Evolutionary conservation across 2,113 vertebrate genomes (phyloP).

Genomic region (Ammospiza nelsoni): DNA sequence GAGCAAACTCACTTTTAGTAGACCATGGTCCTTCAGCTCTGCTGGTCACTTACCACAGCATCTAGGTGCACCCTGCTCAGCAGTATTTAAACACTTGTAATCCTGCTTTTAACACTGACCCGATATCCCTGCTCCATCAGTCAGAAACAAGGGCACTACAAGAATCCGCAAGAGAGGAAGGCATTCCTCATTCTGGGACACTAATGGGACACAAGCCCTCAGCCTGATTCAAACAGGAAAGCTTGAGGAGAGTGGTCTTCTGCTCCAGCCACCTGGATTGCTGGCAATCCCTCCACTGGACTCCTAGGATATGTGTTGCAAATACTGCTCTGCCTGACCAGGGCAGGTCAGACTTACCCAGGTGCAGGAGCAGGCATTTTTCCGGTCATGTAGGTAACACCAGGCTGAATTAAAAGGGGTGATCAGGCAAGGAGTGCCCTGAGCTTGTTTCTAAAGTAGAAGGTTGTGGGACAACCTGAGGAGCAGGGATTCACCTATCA

Average conservation of each 20-base stretch:
- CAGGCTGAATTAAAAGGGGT: neutral
- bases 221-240: neutral
- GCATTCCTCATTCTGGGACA: neutral
- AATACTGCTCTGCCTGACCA: neutral
- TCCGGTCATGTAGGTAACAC: neutral
- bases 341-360: neutral
- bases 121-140: neutral
- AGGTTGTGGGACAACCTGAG: neutral
- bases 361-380: accelerated
- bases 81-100: neutral
- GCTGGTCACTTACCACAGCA: neutral
- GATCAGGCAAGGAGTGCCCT: neutral
- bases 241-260: neutral
- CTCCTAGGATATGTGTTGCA: neutral
- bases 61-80: neutral
- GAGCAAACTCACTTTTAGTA: neutral
- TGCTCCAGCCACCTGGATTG: neutral
- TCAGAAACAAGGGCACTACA: neutral
- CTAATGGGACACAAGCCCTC: neutral
- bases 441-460: neutral
- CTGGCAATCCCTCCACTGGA: neutral
- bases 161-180: neutral
- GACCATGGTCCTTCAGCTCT: neutral
- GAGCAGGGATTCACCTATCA: neutral
- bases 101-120: neutral